phyloP scores from a whole-genome alignment of 2,797 vertebrate species.

The Propithecus deckenii region DNA sequence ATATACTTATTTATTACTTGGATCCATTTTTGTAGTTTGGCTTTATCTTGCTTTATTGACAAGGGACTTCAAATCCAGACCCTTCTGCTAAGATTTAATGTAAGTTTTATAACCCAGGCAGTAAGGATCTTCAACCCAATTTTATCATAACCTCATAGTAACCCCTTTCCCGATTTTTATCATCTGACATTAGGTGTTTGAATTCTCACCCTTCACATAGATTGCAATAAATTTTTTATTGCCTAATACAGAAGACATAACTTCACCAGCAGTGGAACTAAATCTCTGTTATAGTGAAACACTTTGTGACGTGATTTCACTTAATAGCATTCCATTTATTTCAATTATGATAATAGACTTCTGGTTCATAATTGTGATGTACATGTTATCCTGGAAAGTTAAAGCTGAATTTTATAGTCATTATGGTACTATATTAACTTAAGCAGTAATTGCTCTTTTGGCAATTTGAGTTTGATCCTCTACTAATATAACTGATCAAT shows the following conservation, averaged over 20 bases:
- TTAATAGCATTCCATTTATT: background rate
- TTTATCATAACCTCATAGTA: conserved; percentile 8
- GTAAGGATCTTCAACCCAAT: background rate
- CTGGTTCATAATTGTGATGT: background rate
- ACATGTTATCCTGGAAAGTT: background rate
- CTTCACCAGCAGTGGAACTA: background rate
- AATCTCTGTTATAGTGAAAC: background rate
- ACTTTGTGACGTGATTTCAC: background rate
- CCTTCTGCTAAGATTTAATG: background rate
- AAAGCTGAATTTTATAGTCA: background rate
- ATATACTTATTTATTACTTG: background rate
- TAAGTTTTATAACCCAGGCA: background rate
- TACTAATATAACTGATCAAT: background rate
- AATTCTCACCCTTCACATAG: background rate
- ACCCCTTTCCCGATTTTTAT: background rate
- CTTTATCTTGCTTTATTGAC: background rate
- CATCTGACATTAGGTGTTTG: background rate
- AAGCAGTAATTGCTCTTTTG: background rate
- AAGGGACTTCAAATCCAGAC: background rate
- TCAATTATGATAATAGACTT: background rate
- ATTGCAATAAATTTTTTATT: background rate
- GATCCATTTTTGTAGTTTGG: background rate
- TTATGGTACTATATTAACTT: background rate
- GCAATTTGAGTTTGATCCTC: background rate
- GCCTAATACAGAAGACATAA: background rate